Evolutionary conservation across 2,797 vertebrate genomes (phyloP), one percentile per base, ranked within the genome.

Genomic region (Enteromius trimaculatus): DNA sequence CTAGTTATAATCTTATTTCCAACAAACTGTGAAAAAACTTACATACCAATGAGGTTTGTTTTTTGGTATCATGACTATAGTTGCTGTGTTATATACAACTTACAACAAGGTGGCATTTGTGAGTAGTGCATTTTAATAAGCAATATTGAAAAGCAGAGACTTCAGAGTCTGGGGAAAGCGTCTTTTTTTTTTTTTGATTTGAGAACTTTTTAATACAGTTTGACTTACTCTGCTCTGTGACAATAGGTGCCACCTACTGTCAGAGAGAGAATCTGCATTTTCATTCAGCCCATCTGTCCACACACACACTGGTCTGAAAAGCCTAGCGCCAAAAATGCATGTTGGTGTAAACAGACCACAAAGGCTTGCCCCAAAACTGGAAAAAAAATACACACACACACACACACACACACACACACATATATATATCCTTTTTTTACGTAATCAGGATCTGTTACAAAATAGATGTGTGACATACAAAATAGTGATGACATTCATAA

Each of bases 401-500:
- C 31, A 34, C 31, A 34, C 31, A 34, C 31, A 34, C 31, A 34
- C 31, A 34, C 4, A 34, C 4, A 34, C 4, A 34, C 0, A 34
- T 44, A 4, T 14, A 4, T 14, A 4, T 39, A 39, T 66, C 23
- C 69, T 29, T 39, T 69, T 60, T 29, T 82, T 66, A 66, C 10
- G 4, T 55, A 55, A 76, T 82, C 58, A 13, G 34, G 44, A 75
- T 81, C 80, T 53, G 62, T 44, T 49, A 76, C n/a, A 44, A 79
- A 76, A 76, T 53, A 66, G 19, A 53, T n/a, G n/a, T n/a, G n/a
- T n/a, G n/a, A n/a, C n/a, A n/a, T n/a, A n/a, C n/a, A n/a, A n/a
- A n/a, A n/a, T n/a, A n/a, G 62, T 65, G 53, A 72, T 70, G 68
- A 51, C 55, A 74, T 81, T 74, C 17, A 34, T 23, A 76, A 82